Conservation (phyloP, 2,888 invertebrate species). For the Epinotia nisella region DNA sequence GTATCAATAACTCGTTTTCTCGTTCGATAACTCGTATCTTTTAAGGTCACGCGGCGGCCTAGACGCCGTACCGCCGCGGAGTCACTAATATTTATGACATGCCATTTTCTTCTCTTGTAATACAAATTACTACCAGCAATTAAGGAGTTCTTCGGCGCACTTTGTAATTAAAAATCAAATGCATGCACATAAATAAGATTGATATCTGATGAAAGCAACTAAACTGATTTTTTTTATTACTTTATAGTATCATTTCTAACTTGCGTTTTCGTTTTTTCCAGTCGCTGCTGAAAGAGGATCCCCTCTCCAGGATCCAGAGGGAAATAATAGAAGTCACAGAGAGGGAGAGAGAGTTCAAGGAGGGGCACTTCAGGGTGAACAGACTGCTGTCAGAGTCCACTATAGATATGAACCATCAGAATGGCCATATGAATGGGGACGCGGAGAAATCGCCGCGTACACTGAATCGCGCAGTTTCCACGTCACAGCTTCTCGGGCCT, state of each 20-base stretch:
- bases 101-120: conserved; percentile 17
- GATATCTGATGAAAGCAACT: conserved; percentile 35
- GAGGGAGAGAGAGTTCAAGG: conserved; percentile 92
- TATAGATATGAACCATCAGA: conserved; percentile 78
- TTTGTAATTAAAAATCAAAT: conserved; percentile 30
- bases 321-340: conserved; percentile 95
- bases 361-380: conserved; percentile 81
- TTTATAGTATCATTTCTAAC: background rate
- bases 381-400: conserved; percentile 79
- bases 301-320: conserved; percentile 92
- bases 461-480: conserved; percentile 76
- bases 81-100: conserved; percentile 14
- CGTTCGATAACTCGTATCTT: conserved; percentile 44
- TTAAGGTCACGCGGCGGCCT: conserved; percentile 40
- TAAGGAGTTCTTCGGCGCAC: conserved; percentile 2
- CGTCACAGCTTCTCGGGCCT: conserved; percentile 76
- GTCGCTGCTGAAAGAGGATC: conserved; percentile 87
- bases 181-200: conserved; percentile 31
- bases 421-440: conserved; percentile 74
- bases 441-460: conserved; percentile 61
- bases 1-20: conserved; percentile 44
- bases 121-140: conserved; percentile 19
- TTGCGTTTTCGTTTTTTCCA: conserved; percentile 65
- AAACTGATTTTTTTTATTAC: background rate
- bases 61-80: conserved; percentile 19